Evolutionary conservation across 2,888 invertebrate species (phyloP).

Genomic region (Melitaea athalia): DNA sequence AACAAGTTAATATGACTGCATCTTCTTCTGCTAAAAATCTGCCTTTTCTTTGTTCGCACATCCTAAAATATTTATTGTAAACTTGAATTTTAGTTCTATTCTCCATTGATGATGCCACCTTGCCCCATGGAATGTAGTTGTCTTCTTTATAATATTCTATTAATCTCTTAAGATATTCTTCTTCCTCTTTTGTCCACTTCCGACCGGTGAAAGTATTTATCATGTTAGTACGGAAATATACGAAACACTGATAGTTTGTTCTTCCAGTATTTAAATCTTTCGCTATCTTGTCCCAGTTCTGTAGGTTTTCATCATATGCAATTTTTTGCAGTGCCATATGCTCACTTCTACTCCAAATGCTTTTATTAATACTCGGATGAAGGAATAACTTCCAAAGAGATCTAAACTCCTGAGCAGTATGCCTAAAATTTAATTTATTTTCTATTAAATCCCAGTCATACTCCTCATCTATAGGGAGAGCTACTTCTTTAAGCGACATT

Average conservation of each 20-base stretch:
- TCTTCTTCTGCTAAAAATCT: slow-evolving; percentile 87
- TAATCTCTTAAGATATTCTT: slow-evolving; percentile 83
- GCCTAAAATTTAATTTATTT: slow-evolving; percentile 74
- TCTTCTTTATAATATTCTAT: slow-evolving; percentile 85
- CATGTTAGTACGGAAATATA: slow-evolving; percentile 83
- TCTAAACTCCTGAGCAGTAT: slow-evolving; percentile 84
- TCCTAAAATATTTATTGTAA: slow-evolving; percentile 80
- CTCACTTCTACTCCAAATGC: slow-evolving; percentile 59
- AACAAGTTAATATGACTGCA: slow-evolving; percentile 83
- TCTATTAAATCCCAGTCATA: slow-evolving; percentile 84
- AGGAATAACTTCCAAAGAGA: slow-evolving; percentile 88
- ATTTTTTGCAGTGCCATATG: slow-evolving; percentile 55
- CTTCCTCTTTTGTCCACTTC: slow-evolving; percentile 87
- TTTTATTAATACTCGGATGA: slow-evolving; percentile 85
- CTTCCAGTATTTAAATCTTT: slow-evolving; percentile 79
- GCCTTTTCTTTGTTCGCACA: slow-evolving; percentile 78
- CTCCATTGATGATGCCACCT: slow-evolving; percentile 84
- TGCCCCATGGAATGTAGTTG: slow-evolving; percentile 88
- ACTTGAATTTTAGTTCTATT: slow-evolving; percentile 85
- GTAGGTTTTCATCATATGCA: slow-evolving; percentile 61
- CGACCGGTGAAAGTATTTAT: slow-evolving; percentile 52
- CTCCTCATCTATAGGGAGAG: slow-evolving; percentile 62
- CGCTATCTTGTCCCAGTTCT: slow-evolving; percentile 87
- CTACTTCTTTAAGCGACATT: slow-evolving; percentile 54
- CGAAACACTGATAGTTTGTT: slow-evolving; percentile 87